Percentiles rank a stretch among this genome's conserved stretches.
These are phyloP conservation scores for Bovichtus diacanthus DNA, from an alignment of 2,797 vertebrate genomes.

Conservation along the genomic window DNA sequence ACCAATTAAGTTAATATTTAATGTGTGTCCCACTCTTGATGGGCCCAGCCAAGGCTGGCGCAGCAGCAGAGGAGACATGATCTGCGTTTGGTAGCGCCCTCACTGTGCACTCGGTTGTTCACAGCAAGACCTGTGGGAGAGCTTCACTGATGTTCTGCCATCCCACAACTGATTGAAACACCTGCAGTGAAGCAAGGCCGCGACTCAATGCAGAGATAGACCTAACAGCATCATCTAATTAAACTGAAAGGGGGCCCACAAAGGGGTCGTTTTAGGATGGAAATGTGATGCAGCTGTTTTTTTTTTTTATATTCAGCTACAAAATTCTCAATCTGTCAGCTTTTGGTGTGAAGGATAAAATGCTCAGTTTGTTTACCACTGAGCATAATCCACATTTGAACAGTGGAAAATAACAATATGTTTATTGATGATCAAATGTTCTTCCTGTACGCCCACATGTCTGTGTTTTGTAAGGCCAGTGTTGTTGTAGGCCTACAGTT, in stretches of 20 bases:
- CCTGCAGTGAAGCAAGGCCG: slow-evolving; percentile 68
- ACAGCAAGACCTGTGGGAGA: slow-evolving; percentile 70
- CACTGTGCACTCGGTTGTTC: slow-evolving; percentile 65
- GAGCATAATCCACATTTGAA: slow-evolving; percentile 37
- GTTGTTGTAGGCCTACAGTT: slow-evolving; percentile 31
- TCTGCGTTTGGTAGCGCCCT: slow-evolving; percentile 70
- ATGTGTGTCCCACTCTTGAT: slow-evolving; percentile 79
- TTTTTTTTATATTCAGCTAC: slow-evolving; percentile 37
- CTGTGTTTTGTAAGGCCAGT: slow-evolving; percentile 55
- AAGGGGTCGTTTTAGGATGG: slow-evolving; percentile 40
- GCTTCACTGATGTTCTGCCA: slow-evolving; percentile 79
- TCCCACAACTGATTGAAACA: slow-evolving; percentile 72
- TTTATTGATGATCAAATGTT: slow-evolving; percentile 66
- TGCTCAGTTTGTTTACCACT: slow-evolving; percentile 30
- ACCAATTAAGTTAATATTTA: slow-evolving; percentile 89
- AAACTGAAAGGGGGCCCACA: slow-evolving; percentile 48
- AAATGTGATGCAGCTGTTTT: slow-evolving; percentile 7
- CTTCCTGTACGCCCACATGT: slow-evolving; percentile 56
- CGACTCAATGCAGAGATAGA: slow-evolving; percentile 34
- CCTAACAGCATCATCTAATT: slow-evolving; percentile 61
- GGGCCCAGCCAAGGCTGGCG: slow-evolving; percentile 78
- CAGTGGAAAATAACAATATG: slow-evolving; percentile 39
- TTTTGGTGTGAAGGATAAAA: slow-evolving; percentile 22
- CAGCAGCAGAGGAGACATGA: slow-evolving; percentile 72
- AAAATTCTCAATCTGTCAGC: slow-evolving; percentile 40